A percentile compares a stretch with the other conserved stretches of the same genome.
Conservation (phyloP, 2,888 invertebrate species). For the Hypercompe scribonia region DNA sequence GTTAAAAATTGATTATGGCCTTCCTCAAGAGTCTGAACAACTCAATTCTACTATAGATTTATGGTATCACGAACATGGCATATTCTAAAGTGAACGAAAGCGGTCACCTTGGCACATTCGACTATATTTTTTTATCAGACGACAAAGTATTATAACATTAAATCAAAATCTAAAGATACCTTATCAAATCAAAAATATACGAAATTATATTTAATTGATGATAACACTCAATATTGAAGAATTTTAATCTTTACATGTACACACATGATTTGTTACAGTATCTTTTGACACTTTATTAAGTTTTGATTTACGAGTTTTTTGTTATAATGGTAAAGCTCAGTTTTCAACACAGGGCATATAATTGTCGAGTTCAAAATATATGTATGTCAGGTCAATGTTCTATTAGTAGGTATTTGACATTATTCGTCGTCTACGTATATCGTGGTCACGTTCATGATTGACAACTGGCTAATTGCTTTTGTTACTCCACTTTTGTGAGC, state of each 20-base stretch:
- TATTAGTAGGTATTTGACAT: conserved; percentile 4
- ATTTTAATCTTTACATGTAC: neutral
- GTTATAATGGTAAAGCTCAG: neutral
- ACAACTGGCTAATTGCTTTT: conserved; percentile 17
- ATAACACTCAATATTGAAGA: neutral
- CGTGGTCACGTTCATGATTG: conserved; percentile 17
- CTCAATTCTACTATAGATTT: neutral
- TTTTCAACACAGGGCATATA: neutral
- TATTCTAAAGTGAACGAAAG: neutral
- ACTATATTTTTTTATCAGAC: neutral
- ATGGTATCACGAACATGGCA: neutral
- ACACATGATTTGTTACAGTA: neutral
- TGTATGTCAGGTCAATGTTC: conserved; percentile 10
- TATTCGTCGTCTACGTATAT: neutral
- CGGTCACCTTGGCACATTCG: neutral
- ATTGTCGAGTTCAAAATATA: conserved; percentile 1
- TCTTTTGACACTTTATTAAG: neutral
- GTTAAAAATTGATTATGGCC: too few relatives aligned
- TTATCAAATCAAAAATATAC: neutral
- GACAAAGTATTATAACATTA: neutral
- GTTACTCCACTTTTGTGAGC: conserved; percentile 1
- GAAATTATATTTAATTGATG: neutral
- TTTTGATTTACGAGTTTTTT: neutral
- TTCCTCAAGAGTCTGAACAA: too few relatives aligned
- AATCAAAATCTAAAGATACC: neutral